A percentile compares a stretch with the other conserved stretches of the same genome.
phyloP scores from a whole-genome alignment of 2,888 invertebrate genomes.

The Coecobrya sp. region DNA sequence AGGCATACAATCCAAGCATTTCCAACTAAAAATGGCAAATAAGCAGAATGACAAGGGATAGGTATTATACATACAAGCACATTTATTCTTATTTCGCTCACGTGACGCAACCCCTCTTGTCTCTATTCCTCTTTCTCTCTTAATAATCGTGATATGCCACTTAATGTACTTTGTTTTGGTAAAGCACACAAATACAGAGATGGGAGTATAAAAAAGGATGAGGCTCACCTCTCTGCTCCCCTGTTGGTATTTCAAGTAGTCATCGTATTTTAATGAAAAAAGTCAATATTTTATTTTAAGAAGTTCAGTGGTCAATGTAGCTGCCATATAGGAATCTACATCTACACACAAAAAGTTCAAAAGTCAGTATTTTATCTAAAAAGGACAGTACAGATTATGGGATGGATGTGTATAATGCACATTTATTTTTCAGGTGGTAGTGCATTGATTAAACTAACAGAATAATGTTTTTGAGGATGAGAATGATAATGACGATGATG shows the following conservation, averaged over 20 bases:
- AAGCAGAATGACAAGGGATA: neutral
- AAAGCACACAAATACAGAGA: neutral
- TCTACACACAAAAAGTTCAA: neutral
- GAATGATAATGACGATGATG: slow-evolving; percentile 42
- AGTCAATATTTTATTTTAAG: slow-evolving; percentile 62
- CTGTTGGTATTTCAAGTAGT: slow-evolving; percentile 33
- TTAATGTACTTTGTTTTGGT: slow-evolving; percentile 50
- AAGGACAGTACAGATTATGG: no score
- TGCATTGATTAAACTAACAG: slow-evolving; percentile 43
- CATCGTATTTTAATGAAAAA: slow-evolving; percentile 62
- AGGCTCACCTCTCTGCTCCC: neutral
- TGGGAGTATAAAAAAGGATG: neutral
- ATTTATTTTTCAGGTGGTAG: neutral
- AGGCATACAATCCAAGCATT: neutral
- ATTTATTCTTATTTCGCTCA: slow-evolving; percentile 61
- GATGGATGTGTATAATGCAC: slow-evolving; percentile 15
- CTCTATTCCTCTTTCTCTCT: neutral
- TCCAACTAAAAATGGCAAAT: neutral
- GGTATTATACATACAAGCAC: neutral
- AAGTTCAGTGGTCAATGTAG: neutral
- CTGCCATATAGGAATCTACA: neutral
- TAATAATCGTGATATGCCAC: slow-evolving; percentile 68
- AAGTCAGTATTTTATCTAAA: slow-evolving; percentile 37
- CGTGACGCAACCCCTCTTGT: slow-evolving; percentile 20
- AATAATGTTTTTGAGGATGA: slow-evolving; percentile 8